A percentile compares a stretch with the other conserved stretches of the same genome.
Conservation (phyloP, 92 coral and sea anemone genomes). For the Diadumene lineata region DNA sequence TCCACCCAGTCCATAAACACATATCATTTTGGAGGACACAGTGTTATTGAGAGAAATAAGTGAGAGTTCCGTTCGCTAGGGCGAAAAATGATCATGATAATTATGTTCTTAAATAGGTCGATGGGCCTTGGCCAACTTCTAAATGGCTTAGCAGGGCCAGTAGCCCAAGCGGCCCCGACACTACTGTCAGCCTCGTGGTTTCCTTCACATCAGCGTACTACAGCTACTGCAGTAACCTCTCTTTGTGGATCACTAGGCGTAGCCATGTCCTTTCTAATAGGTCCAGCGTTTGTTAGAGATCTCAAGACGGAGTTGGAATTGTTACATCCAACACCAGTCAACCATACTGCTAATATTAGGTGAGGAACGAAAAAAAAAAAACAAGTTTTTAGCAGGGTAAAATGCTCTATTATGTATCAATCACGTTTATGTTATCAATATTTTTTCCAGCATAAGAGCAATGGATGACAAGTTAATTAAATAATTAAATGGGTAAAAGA, state of each 20-base stretch:
- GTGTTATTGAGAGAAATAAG: too few relatives aligned
- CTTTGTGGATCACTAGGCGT: conserved; percentile 95
- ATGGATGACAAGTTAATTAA: too few relatives aligned
- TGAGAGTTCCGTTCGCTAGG: too few relatives aligned
- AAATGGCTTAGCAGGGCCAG: conserved; percentile 98
- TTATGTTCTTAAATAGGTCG: conserved; percentile 78
- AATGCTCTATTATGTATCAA: too few relatives aligned
- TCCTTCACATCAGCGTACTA: conserved; percentile 92
- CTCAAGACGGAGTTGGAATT: conserved; percentile 59
- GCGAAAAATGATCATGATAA: too few relatives aligned
- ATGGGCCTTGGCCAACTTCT: conserved; percentile 95
- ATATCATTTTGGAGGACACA: too few relatives aligned
- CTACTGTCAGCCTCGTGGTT: conserved; percentile 95
- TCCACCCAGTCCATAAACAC: too few relatives aligned
- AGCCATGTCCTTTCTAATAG: conserved; percentile 90
- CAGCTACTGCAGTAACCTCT: conserved; percentile 97
- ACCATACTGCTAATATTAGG: conserved; percentile 63
- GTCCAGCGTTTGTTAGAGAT: conserved; percentile 81
- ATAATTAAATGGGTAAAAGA: too few relatives aligned
- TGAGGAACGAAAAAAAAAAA: background rate
- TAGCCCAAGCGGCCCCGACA: conserved; percentile 96
- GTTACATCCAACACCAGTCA: conserved; percentile 50
- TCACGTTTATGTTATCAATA: too few relatives aligned
- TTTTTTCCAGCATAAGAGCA: too few relatives aligned
- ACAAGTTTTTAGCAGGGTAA: too few relatives aligned